phyloP scores from a whole-genome alignment of 1,140 invertebrate genomes.

The Drosophila setifemur region DNA sequence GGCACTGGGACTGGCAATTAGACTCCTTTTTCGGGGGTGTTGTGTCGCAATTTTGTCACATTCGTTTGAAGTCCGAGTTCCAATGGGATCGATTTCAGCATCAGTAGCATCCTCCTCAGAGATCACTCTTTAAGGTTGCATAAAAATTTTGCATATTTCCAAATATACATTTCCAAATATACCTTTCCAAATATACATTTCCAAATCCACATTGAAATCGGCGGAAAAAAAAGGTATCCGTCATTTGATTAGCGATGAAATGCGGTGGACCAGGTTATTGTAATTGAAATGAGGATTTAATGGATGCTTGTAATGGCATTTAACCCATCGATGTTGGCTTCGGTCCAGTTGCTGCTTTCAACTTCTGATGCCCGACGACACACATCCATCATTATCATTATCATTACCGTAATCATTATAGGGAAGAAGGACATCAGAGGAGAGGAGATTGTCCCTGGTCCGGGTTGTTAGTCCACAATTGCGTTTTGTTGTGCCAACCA shows the following conservation, averaged over 20 bases:
- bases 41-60: constrained; percentile 16
- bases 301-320: constrained; percentile 3
- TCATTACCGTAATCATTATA: no score
- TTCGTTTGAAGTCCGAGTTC: constrained; percentile 4
- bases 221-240: no score
- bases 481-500: constrained; percentile 60
- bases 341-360: no score
- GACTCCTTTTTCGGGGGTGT: constrained; percentile 54
- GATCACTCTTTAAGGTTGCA: not conserved
- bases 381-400: constrained; percentile 32
- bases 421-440: no score
- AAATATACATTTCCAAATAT: not conserved
- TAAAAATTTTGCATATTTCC: not conserved
- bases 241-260: no score
- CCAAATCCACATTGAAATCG: not conserved
- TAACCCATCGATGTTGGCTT: not conserved
- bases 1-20: constrained; percentile 74
- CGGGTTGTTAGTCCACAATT: constrained; percentile 37
- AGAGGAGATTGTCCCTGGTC: no score
- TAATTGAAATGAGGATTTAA: constrained; percentile 1
- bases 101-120: not conserved
- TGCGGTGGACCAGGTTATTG: no score
- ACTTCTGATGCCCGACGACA: constrained; percentile 9
- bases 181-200: not conserved
- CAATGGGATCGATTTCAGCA: not conserved